These are phyloP conservation scores for Lasioglossum zephyrum DNA, from an alignment of 2,888 invertebrate species.

Conservation along the genomic window DNA sequence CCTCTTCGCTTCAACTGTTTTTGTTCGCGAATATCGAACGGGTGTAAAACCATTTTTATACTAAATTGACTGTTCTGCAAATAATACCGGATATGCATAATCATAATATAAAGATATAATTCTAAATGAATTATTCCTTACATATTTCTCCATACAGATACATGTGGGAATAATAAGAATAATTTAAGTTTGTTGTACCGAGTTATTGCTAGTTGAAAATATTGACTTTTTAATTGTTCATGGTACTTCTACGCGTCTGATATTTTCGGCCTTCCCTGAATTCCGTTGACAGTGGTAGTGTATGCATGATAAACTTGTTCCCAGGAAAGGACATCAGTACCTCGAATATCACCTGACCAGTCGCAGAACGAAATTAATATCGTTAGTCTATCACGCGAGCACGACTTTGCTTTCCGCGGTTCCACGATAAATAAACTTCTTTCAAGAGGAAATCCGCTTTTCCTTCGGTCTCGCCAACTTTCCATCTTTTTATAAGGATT, in stretches of 20 bases:
- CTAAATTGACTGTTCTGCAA: not conserved
- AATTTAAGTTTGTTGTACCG: not conserved
- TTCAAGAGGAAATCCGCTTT: conserved; percentile 36
- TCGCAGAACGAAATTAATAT: not conserved
- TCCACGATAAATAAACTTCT: conserved; percentile 22
- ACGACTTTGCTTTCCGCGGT: not conserved
- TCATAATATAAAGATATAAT: too few species aligned
- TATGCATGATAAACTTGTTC: not conserved
- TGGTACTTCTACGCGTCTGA: not conserved
- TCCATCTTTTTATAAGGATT: conserved; percentile 26
- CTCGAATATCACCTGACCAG: not conserved
- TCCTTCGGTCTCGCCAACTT: conserved; percentile 28
- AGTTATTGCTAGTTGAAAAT: not conserved
- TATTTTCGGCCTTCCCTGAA: not conserved
- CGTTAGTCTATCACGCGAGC: not conserved
- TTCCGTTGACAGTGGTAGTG: not conserved
- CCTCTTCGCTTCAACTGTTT: too few species aligned
- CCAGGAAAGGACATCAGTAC: not conserved
- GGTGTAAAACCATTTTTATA: not conserved
- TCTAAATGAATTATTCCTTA: not conserved
- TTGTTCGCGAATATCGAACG: not conserved
- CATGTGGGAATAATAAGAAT: not conserved
- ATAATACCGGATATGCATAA: too few species aligned
- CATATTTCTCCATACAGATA: not conserved
- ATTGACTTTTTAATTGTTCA: not conserved